Percentiles rank a stretch among this genome's conserved stretches.
Evolutionary conservation across 2,888 invertebrate species (phyloP).

Genomic region (Anthophora plumipes): DNA sequence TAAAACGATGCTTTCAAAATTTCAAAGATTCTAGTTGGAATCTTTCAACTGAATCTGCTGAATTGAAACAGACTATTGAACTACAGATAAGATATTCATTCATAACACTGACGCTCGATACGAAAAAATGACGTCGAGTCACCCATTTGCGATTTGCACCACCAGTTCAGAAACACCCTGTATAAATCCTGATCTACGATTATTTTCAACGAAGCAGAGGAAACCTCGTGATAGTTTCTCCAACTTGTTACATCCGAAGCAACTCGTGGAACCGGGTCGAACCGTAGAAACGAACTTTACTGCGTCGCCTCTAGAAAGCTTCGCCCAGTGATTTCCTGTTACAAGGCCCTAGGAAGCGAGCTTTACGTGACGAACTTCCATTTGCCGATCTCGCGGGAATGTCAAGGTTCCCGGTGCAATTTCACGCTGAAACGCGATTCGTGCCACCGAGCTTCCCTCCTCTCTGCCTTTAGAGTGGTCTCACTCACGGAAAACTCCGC

Average conservation of each 20-base stretch:
- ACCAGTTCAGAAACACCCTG: too few relatives aligned
- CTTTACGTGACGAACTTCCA: slow-evolving; percentile 61
- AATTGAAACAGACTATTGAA: too few relatives aligned
- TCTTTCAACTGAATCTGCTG: too few relatives aligned
- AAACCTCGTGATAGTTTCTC: neutral
- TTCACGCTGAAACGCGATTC: slow-evolving; percentile 63
- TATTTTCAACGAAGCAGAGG: neutral
- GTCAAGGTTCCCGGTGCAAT: slow-evolving; percentile 71
- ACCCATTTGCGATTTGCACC: too few relatives aligned
- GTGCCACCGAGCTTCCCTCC: slow-evolving; percentile 46
- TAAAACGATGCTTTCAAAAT: too few relatives aligned
- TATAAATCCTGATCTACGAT: too few relatives aligned
- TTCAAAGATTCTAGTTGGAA: too few relatives aligned
- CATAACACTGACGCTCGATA: too few relatives aligned
- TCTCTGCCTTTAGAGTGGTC: neutral
- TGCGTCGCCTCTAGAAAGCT: neutral
- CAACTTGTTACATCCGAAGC: slow-evolving; percentile 15
- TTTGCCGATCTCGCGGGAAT: slow-evolving; percentile 70
- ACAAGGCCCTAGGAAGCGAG: slow-evolving; percentile 28
- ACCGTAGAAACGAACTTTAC: neutral
- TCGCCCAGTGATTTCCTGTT: slow-evolving; percentile 31
- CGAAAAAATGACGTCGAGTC: too few relatives aligned
- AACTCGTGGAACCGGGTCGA: neutral
- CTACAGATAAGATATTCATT: too few relatives aligned
- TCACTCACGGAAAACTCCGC: slow-evolving; percentile 31